Evolutionary conservation across 2,113 vertebrate species (phyloP), one percentile per base, ranked within the genome.

Genomic region (Gobiocypris rarus): DNA sequence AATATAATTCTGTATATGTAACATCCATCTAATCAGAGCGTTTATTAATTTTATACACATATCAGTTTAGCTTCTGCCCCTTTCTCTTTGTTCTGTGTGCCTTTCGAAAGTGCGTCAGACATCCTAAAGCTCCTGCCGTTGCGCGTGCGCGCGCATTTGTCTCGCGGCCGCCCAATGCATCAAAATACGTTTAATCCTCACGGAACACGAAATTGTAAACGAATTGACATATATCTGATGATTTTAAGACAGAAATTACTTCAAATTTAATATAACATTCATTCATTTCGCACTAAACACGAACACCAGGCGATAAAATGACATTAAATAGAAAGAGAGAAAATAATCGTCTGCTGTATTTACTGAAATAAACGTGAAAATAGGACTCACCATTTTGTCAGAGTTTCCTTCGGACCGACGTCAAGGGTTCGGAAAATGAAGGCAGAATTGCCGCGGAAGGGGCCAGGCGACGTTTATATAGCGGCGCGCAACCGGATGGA

Each of bases 361-460:
- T 38, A 38, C 58, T 22, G 10, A 59, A 54, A 26, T 2, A 10
- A 24, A 19, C 10, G 5, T 6, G 3, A 41, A 63, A 26, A 4
- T 9, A 31, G 5, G 2, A 86, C 91, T 89, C 28, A 93, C 92
- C 92, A 92, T 93, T 85, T 89, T 89, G 89, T 13, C 0, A 31
- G 38, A 74, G 56, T 75, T 79, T 86, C 87, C 91, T 91, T 90
- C 86, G 56, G 1, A 13, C 90, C 91, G 92, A 91, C 83, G 88
- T 83, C 50, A 82, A 93, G 84, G 90, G 48, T 85, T 92, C 89
- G 90, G 88, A 71, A 38, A 76, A 67, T 86, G 89, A 91, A 89
- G 89, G 76, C 73, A 59, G 84, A 22, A 80, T 14, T 88, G 70
- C 52, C 0, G 17, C 0, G 6, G 1, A 58, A 54, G 1, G 2